These are phyloP conservation scores for Incurvaria masculella DNA, from an alignment of 2,888 invertebrate genomes.

Conservation along the genomic window DNA sequence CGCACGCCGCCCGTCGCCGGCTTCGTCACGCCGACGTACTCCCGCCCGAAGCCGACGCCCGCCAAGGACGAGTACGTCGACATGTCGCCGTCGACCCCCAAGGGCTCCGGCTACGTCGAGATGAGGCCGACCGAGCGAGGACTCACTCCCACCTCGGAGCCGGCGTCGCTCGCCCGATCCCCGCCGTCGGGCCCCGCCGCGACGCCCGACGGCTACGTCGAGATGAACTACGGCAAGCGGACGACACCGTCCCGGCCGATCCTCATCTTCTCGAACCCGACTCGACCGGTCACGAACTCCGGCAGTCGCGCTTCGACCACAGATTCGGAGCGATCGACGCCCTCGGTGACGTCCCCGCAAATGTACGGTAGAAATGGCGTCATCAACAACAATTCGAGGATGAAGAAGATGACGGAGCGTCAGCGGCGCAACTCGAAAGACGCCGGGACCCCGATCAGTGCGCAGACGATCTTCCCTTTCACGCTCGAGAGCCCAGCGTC, in stretches of 20 bases:
- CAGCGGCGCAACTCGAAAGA: constrained; percentile 34
- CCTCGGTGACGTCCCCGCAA: constrained; percentile 13
- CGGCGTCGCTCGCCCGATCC: constrained; percentile 13
- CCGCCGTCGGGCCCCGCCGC: constrained; percentile 14
- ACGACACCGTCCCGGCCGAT: constrained; percentile 59
- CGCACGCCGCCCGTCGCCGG: constrained; percentile 25
- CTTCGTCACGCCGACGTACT: constrained; percentile 22
- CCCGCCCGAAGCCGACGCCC: constrained; percentile 14
- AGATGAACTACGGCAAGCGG: constrained; percentile 54
- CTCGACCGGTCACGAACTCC: constrained; percentile 15
- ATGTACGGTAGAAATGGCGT: constrained; percentile 32
- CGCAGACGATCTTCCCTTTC: constrained; percentile 65
- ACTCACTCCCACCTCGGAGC: constrained; percentile 7
- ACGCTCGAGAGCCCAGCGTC: constrained; percentile 66
- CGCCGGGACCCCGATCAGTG: constrained; percentile 56
- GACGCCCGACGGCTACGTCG: constrained; percentile 61
- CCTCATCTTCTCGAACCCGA: constrained; percentile 45
- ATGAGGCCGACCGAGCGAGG: constrained; percentile 50
- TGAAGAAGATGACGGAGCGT: constrained; percentile 3
- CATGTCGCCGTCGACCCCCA: constrained; percentile 36
- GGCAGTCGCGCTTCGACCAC: constrained; percentile 16
- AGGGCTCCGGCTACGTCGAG: constrained; percentile 56
- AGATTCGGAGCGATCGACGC: constrained; percentile 15
- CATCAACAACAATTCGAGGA: constrained; percentile 33
- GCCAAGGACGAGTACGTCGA: constrained; percentile 46